Conservation (phyloP, 2,888 invertebrate species). For the Xylocampa areola region DNA sequence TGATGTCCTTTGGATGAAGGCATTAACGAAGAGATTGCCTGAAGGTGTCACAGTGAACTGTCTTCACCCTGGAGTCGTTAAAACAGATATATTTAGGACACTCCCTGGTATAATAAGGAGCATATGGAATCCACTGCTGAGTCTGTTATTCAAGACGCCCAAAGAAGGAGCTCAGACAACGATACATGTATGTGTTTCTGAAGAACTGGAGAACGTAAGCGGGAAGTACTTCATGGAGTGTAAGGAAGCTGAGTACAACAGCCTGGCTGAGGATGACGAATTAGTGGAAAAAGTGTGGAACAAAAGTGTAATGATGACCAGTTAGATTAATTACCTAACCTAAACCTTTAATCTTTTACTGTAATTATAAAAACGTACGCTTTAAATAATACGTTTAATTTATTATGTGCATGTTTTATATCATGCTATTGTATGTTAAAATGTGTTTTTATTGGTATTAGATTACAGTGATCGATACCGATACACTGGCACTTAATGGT, state of each 20-base stretch:
- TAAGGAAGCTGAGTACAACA: slow-evolving; percentile 87
- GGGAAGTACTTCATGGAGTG: slow-evolving; percentile 4
- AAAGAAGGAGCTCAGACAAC: slow-evolving; percentile 95
- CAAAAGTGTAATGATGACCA: slow-evolving; percentile 66
- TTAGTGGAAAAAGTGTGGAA: slow-evolving; percentile 95
- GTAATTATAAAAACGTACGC: too few species aligned
- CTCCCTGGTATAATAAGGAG: slow-evolving; percentile 81
- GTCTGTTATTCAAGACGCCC: slow-evolving; percentile 91
- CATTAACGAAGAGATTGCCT: slow-evolving; percentile 76
- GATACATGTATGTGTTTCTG: slow-evolving; percentile 85
- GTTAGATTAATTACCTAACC: too few species aligned
- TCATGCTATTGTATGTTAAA: too few species aligned
- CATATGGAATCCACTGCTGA: slow-evolving; percentile 87
- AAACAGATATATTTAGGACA: slow-evolving; percentile 93
- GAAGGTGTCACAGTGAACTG: slow-evolving; percentile 93
- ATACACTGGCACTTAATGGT: too few species aligned
- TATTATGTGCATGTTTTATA: too few species aligned
- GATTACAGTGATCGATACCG: too few species aligned
- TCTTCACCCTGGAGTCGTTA: slow-evolving; percentile 95
- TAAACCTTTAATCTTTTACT: too few species aligned
- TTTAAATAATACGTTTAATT: too few species aligned
- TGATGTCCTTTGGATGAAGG: slow-evolving; percentile 81
- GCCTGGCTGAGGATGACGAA: slow-evolving; percentile 90
- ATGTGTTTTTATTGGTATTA: too few species aligned
- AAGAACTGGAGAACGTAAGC: not conserved